Evolutionary conservation across 2,113 vertebrate species (phyloP), one percentile per base, ranked within the genome.

Genomic region (Campylomormyrus tamandua): DNA sequence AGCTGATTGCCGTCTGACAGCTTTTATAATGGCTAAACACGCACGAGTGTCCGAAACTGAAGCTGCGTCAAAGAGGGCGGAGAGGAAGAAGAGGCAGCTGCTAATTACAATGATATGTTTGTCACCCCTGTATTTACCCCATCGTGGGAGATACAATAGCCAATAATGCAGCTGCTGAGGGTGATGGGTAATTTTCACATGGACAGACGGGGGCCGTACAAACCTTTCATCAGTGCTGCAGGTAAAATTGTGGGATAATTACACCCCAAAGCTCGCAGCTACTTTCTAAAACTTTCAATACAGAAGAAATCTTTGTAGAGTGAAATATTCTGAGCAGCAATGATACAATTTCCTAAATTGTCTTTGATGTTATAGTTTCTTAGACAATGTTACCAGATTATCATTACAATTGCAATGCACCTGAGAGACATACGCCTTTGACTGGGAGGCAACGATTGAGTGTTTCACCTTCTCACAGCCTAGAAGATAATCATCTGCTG

Each of bases 81-180:
- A 88, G 91, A 66, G 50, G 80, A n/a, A 90, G 89, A 91, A 88
- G 53, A 92, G 24, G 45, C 17, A 66, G 52, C 52, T 90, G 90
- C 91, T 93, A 93, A 94, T 94, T 93, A 95, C 93, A 92, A 90
- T 93, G 90, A 94, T 91, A 92, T 91, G 89, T 90, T 90, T 91
- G 91, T 90, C 77, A 88, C 52, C 77, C 90, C 86, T 27, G 91
- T 93, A 90, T 92, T 85, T 91, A 91, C 62, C 87, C 89, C 89
- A 91, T 93, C 92, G 92, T 93, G 92, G 90, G 45, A 45, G 52
- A 92, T 88, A 94, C 92, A 94, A 94, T 90, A 91, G 90, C 86
- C 87, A 87, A 91, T 94, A 91, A 93, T 93, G 92, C 91, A 91
- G 91, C 90, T 93, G 88, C 91, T 87, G 56, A 91, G 70, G 88